Percentiles rank a stretch among this genome's conserved stretches.
These are phyloP conservation scores for Anabas testudineus DNA, from an alignment of 2,797 vertebrate species.

Conservation along the genomic window DNA sequence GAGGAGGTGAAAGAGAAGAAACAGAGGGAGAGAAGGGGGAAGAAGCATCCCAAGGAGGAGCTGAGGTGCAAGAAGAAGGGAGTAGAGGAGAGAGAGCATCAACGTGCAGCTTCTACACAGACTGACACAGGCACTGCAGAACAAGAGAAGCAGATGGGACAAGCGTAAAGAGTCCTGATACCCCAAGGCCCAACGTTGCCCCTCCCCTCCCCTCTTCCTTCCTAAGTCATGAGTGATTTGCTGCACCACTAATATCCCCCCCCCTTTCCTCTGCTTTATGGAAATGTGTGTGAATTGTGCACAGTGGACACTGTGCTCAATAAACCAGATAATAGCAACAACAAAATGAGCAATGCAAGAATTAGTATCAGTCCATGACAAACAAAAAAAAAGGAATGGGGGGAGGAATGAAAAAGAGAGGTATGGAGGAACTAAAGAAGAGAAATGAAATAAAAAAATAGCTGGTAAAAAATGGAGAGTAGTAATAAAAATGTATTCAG, in stretches of 20 bases:
- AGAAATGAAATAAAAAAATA: background rate
- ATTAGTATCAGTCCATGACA: conserved; percentile 58
- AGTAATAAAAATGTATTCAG: background rate
- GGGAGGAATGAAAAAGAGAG: conserved; percentile 12
- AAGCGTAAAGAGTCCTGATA: conserved; percentile 68
- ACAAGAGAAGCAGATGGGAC: conserved; percentile 13
- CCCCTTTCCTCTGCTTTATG: conserved; percentile 86
- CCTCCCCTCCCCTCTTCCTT: conserved; percentile 30
- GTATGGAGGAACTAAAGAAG: background rate
- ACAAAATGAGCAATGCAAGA: conserved; percentile 64
- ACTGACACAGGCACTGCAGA: background rate
- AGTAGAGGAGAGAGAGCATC: conserved; percentile 3
- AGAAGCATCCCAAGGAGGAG: conserved; percentile 23
- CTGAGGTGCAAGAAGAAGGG: conserved; percentile 23
- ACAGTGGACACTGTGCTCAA: conserved; percentile 85
- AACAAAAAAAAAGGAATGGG: conserved; percentile 44
- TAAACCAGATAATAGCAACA: conserved; percentile 83
- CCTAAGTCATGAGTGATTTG: conserved; percentile 93
- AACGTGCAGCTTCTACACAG: background rate
- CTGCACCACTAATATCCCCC: conserved; percentile 90
- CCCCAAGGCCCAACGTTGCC: conserved; percentile 9
- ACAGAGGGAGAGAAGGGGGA: background rate
- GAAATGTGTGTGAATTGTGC: conserved; percentile 86
- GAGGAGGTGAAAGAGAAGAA: conserved; percentile 42
- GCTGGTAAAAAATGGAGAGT: background rate